Evolutionary conservation across 2,888 invertebrate genomes (phyloP), one percentile per base, ranked within the genome.

Genomic region (Panopea generosa): DNA sequence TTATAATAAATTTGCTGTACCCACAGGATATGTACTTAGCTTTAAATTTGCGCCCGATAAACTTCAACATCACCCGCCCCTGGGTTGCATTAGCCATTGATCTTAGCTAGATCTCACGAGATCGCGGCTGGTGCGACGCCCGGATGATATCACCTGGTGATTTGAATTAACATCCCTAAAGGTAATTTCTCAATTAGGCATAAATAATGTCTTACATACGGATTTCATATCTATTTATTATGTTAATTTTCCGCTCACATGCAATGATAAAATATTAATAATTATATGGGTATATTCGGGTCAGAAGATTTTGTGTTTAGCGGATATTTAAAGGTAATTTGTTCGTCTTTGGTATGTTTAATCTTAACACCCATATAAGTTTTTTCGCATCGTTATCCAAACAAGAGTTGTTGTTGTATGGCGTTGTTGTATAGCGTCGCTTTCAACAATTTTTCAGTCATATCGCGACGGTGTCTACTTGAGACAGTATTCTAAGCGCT

Each of bases 1-100:
- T 79, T 78, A 78, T 55, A 63, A 71, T 71, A 68, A 79, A 72
- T 75, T 72, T 69, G 56, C 71, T 61, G 56, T 62, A 71, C 45
- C 67, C 33, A 33, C 59, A 33, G 71, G 56, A 45, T 18, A 65
- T 27, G 56, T 62, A 66, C 63, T 60, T 71, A 65, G 62, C 63
- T 71, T 71, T 61, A 75, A 75, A 75, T 69, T 75, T 63, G 71
- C 56, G 57, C 57, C 27, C 59, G 78, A 78, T 74, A 71, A 60
- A 65, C 59, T 63, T 69, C 56, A 61, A 72, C 60, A 61, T 65
- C 50, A 43, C 18, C 27, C 47, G 62, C 65, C 79, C 72, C 69
- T 38, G 56, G 68, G 61, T 40, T 14, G 61, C 20, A 22, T n/a
- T 60, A 40, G 33, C 26, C 65, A 69, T 80, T 80, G 75, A 75